Percentiles rank a stretch among this genome's conserved stretches.
phyloP scores from a whole-genome alignment of 2,888 invertebrate species.

The Pammene fasciana region DNA sequence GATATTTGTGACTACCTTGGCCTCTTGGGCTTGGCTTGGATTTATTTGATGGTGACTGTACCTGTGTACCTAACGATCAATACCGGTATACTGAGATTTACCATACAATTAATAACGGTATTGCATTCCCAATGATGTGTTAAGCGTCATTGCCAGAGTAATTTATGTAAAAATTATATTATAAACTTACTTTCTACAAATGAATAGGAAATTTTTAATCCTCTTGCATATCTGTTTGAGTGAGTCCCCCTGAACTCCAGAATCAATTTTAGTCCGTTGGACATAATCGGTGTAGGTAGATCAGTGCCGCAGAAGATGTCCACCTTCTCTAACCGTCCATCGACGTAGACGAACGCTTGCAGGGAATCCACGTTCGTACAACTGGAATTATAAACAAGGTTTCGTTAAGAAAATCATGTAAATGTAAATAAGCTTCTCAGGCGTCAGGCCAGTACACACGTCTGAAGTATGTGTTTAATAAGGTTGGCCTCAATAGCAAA shows the following conservation, averaged over 20 bases:
- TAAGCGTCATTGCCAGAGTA: neutral
- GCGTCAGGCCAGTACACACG: no score
- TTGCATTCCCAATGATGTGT: no score
- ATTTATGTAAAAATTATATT: neutral
- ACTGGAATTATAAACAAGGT: constrained; percentile 75
- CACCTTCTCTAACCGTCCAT: constrained; percentile 92
- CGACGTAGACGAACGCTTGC: constrained; percentile 91
- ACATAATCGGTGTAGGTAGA: constrained; percentile 95
- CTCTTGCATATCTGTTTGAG: constrained; percentile 90
- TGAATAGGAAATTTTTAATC: constrained; percentile 94
- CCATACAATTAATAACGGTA: no score
- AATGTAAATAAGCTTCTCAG: no score
- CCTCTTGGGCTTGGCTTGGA: no score
- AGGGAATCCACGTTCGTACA: constrained; percentile 91
- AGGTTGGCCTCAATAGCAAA: no score
- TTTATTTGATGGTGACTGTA: no score
- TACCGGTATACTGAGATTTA: no score
- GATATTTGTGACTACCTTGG: no score
- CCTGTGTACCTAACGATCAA: no score
- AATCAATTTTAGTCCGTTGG: constrained; percentile 92
- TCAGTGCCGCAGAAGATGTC: constrained; percentile 93
- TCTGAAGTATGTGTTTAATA: neutral
- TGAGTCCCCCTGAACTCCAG: constrained; percentile 92
- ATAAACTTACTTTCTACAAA: constrained; percentile 93
- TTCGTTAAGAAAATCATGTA: no score